Base-by-base conservation (phyloP, 1,140 invertebrate genomes). In the Micrasema minimum region DNA sequence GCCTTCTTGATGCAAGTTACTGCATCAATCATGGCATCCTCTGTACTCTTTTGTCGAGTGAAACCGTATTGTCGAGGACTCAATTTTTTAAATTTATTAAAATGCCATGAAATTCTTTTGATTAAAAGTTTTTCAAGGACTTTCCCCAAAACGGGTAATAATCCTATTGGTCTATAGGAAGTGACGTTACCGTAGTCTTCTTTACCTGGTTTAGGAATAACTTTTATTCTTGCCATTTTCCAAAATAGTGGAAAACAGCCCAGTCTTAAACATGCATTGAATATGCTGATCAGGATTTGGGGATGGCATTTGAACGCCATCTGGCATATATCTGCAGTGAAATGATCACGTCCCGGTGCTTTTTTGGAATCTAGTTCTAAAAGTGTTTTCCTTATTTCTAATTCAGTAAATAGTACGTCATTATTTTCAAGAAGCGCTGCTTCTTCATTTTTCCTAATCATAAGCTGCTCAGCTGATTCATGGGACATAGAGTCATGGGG, bases 41-140 rank as follows among this genome's bases (percentile, higher is more conserved):
- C 46, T 50, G 46, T 22, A 16, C 18, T 50, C 14, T 50, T 50
- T 22, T 50, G 46, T 50, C 3, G 46, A 16, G 46, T 50, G 46
- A 50, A 50, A 11, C 46, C 18, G 16, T 50, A 18, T 50, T 50
- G 46, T 6, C 16, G 11, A 18, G 18, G 18, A 50, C 18, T 50
- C 9, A 50, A 22, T 50, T 50, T 50, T 9, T 22, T 22, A 14
- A 10, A 22, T 10, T 16, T 50, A 5, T 9, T 16, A 16, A 22
- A 50, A 2, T 9, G 9, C 18, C 18, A 22, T 9, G 46, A 9
- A 16, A 16, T 16, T 22, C 14, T 50, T 50, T 50, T 50, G 16
- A 18, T 50, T 22, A 50, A 50, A 50, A 50, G 18, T 50, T 50
- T 22, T 16, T 50, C 11, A 16, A 16, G 14, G 14, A 43, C 41